phyloP scores from a whole-genome alignment of 2,888 invertebrate genomes.

The Eristalis pertinax region DNA sequence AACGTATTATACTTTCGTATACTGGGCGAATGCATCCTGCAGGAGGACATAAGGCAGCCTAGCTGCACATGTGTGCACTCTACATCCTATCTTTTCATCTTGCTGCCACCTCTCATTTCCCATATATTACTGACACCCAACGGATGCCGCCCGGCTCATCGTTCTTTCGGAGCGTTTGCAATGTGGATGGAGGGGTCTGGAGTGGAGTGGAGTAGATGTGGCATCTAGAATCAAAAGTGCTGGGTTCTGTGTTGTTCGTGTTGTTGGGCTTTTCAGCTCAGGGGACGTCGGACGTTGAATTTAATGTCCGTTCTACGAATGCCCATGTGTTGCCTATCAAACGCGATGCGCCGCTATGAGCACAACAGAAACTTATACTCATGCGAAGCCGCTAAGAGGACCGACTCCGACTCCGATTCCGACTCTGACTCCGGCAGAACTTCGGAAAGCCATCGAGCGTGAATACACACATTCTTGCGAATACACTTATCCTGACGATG shows the following conservation, averaged over 20 bases:
- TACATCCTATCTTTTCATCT: conserved; percentile 38
- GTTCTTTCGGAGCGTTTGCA: not conserved
- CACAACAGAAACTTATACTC: conserved; percentile 1
- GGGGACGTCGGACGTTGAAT: conserved; percentile 8
- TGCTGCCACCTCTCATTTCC: conserved; percentile 44
- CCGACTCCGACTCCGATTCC: not conserved
- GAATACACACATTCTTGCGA: conserved; percentile 50
- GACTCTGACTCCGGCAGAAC: conserved; percentile 20
- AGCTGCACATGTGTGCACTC: conserved; percentile 31
- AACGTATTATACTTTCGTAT: conserved; percentile 62
- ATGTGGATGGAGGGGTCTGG: not conserved
- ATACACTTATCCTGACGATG: conserved; percentile 46
- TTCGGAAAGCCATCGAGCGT: conserved; percentile 28
- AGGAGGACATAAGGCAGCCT: conserved; percentile 30
- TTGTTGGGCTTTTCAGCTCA: conserved; percentile 19
- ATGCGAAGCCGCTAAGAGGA: conserved; percentile 16
- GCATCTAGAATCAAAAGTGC: not conserved
- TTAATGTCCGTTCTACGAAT: conserved; percentile 26
- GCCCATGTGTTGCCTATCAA: conserved; percentile 9
- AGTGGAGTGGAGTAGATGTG: too few species aligned
- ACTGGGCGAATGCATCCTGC: conserved; percentile 37
- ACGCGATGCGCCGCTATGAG: conserved; percentile 1
- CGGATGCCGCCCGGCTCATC: conserved; percentile 17
- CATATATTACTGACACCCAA: conserved; percentile 32
- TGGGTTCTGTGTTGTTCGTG: not conserved